Conservation (phyloP, 2,797 vertebrate species). For the Helostoma temminkii region DNA sequence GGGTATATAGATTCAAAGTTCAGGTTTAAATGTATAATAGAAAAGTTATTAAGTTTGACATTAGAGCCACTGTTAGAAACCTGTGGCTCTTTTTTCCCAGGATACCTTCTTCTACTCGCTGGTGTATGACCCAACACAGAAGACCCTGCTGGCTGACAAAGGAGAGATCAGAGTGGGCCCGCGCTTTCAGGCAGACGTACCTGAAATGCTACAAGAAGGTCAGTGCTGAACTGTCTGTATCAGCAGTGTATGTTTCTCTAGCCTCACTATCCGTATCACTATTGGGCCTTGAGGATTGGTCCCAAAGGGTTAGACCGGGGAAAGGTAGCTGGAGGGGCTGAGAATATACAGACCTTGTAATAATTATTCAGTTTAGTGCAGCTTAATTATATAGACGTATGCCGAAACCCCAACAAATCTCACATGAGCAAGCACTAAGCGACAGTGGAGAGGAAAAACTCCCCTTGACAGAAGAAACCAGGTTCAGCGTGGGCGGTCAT, state of each 20-base stretch:
- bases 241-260: background rate
- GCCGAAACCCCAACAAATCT: too few relatives aligned
- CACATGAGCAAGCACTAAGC: too few relatives aligned
- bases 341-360: background rate
- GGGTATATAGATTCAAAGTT: too few relatives aligned
- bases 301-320: background rate
- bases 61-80: background rate
- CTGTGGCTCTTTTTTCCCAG: constrained; percentile 67
- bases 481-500: too few relatives aligned
- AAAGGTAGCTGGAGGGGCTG: background rate
- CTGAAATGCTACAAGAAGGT: constrained; percentile 97
- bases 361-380: too few relatives aligned
- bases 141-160: constrained; percentile 96
- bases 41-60: too few relatives aligned
- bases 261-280: background rate
- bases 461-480: too few relatives aligned
- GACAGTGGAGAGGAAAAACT: too few relatives aligned
- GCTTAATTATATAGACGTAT: too few relatives aligned
- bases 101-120: constrained; percentile 98
- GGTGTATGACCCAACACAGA: constrained; percentile 97
- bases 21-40: background rate
- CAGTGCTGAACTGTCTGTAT: constrained; percentile 70
- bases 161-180: constrained; percentile 98
- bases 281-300: constrained; percentile 1
- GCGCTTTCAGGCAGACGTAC: constrained; percentile 96